These are phyloP conservation scores for Drosophila nikananu DNA, from an alignment of 1,140 invertebrate species.

Conservation along the genomic window DNA sequence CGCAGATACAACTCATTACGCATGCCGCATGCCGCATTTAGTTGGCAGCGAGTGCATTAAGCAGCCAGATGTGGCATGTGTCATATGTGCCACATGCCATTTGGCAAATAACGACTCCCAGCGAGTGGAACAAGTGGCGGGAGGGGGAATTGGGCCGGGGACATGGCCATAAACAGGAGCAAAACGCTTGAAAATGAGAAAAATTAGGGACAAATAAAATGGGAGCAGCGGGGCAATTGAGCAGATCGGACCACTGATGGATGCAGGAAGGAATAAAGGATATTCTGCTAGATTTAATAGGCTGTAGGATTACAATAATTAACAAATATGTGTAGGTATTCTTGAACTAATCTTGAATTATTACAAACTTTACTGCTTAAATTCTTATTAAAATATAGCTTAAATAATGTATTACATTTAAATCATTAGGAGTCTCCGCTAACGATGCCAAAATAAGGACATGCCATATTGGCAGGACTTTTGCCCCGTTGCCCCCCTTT, in stretches of 20 bases:
- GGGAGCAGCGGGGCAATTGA: neutral
- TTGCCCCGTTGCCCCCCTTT: neutral
- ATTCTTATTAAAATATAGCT: too few relatives aligned
- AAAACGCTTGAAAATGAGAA: constrained; percentile 27
- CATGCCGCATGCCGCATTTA: constrained; percentile 33
- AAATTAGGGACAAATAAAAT: constrained; percentile 7
- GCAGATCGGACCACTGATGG: neutral
- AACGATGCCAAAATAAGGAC: constrained; percentile 7
- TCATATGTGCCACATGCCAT: constrained; percentile 32
- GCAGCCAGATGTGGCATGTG: constrained; percentile 21
- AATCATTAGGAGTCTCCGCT: neutral
- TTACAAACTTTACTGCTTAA: neutral
- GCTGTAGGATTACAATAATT: too few relatives aligned
- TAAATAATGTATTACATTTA: neutral
- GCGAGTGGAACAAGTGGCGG: neutral
- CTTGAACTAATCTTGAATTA: too few relatives aligned
- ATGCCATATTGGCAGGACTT: constrained; percentile 8
- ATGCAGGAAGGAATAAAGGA: neutral
- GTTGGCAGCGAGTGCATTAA: constrained; percentile 29
- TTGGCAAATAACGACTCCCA: constrained; percentile 22
- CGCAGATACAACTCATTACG: constrained; percentile 31
- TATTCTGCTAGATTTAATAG: neutral
- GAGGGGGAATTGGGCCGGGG: neutral
- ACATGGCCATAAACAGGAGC: constrained; percentile 13
- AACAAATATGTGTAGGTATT: neutral